Evolutionary conservation across 2,113 vertebrate genomes (phyloP), one percentile per base, ranked within the genome.

Genomic region (Psephotus haematonotus): DNA sequence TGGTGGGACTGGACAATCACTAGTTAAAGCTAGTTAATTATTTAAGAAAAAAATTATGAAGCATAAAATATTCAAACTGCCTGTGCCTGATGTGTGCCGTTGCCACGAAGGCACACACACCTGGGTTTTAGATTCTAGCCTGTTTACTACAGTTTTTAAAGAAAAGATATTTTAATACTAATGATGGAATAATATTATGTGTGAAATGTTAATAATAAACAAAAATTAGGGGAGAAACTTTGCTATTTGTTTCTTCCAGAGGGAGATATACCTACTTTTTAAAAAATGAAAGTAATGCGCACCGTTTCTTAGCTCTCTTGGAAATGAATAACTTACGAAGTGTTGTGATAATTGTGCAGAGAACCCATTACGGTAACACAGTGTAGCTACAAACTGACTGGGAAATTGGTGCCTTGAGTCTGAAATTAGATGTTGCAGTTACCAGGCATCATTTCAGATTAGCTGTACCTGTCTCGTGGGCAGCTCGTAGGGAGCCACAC

Each of bases 341-440:
- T 72, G 71, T 96, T 83, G 96, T 63, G 93, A 91, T 97, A 97
- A 95, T 95, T 93, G 96, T 43, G 85, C 74, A 60, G 92, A 94
- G 92, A 96, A 76, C 33, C 79, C 15, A 17, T 95, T 96, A 80
- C 6, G 1, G 87, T 96, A 93, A 46, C 91, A 67, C 33, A 96
- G 95, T 96, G 97, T 97, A 94, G 92, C 95, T 97, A 97, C 97
- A 97, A 97, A 95, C 93, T 97, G 97, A 97, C 97, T 97, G 85
- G 92, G 93, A 97, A 97, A 97, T 97, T 97, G 96, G 94, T 96
- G 93, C 96, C 92, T 97, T 95, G 93, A 93, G 96, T 95, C 94
- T 93, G 96, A 97, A 97, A 97, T 97, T 97, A 94, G 92, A 96
- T 31, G 97, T 97, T 97, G 92, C 97, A 97, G 92, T 97, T 97